These are phyloP conservation scores for Macropodus opercularis DNA, from an alignment of 2,797 vertebrate genomes.

Conservation along the genomic window DNA sequence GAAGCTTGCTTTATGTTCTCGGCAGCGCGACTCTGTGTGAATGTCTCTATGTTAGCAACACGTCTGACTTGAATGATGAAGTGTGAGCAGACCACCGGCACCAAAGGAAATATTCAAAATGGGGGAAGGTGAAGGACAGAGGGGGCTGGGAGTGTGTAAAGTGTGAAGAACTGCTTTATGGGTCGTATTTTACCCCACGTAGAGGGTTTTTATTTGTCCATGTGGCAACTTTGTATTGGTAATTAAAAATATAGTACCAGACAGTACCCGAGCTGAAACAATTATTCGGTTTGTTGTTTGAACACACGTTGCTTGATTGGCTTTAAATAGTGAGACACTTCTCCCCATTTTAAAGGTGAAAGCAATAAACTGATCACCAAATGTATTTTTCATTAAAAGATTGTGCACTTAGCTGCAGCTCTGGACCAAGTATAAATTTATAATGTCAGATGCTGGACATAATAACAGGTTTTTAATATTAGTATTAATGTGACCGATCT, in stretches of 20 bases:
- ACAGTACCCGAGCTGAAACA: background rate
- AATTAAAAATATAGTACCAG: background rate
- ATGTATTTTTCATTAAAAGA: too few relatives aligned
- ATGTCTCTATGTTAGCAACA: slow-evolving; percentile 1
- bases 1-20: slow-evolving; percentile 27
- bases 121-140: slow-evolving; percentile 1
- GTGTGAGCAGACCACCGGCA: background rate
- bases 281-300: background rate
- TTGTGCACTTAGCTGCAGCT: background rate
- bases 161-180: too few relatives aligned
- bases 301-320: too few relatives aligned
- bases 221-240: background rate
- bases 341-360: background rate
- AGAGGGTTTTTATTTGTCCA: background rate
- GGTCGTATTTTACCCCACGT: background rate
- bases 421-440: too few relatives aligned
- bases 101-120: background rate
- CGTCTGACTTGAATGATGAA: background rate
- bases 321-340: too few relatives aligned
- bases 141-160: slow-evolving; percentile 9
- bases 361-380: background rate
- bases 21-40: background rate
- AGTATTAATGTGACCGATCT: background rate
- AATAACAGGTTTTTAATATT: background rate
- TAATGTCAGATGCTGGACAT: background rate